Conservation (phyloP, 2,797 vertebrate species). For the Benthosema pterotum region DNA sequence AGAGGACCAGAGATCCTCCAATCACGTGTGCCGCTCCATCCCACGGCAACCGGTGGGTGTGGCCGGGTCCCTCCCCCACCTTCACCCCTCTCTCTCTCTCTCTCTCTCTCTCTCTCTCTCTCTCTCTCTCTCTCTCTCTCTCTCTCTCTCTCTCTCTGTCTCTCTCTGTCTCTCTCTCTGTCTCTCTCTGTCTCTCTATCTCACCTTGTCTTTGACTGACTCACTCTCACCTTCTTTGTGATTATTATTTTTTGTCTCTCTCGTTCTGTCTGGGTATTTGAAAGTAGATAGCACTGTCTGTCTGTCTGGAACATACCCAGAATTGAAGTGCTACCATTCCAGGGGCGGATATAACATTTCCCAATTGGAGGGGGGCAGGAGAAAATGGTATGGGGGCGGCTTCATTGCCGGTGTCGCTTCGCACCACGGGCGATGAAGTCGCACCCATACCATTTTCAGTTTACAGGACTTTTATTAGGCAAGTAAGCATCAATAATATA, state of each 20-base stretch:
- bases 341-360: too few relatives aligned
- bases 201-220: conserved; percentile 6
- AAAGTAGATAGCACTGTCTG: conserved; percentile 40
- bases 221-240: conserved; percentile 20
- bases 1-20: conserved; percentile 57
- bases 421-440: too few relatives aligned
- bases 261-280: conserved; percentile 31
- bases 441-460: too few relatives aligned
- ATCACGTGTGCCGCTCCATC: conserved; percentile 62
- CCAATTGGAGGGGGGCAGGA: too few relatives aligned
- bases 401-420: too few relatives aligned
- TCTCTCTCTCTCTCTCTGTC: conserved; percentile 17
- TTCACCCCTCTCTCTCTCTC: conserved; percentile 30
- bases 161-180: conserved; percentile 12
- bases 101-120: conserved; percentile 16
- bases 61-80: conserved; percentile 55
- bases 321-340: conserved; percentile 54
- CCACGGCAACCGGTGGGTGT: conserved; percentile 50
- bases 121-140: conserved; percentile 6
- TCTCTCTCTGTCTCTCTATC: conserved; percentile 29
- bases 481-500: too few relatives aligned
- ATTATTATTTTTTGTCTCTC: conserved; percentile 4
- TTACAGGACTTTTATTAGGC: too few relatives aligned
- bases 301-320: conserved; percentile 44
- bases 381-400: too few relatives aligned